A percentile compares a stretch with the other conserved stretches of the same genome.
These are phyloP conservation scores for Chaetorhynchus papuensis DNA, from an alignment of 2,113 vertebrate genomes.

Conservation along the genomic window DNA sequence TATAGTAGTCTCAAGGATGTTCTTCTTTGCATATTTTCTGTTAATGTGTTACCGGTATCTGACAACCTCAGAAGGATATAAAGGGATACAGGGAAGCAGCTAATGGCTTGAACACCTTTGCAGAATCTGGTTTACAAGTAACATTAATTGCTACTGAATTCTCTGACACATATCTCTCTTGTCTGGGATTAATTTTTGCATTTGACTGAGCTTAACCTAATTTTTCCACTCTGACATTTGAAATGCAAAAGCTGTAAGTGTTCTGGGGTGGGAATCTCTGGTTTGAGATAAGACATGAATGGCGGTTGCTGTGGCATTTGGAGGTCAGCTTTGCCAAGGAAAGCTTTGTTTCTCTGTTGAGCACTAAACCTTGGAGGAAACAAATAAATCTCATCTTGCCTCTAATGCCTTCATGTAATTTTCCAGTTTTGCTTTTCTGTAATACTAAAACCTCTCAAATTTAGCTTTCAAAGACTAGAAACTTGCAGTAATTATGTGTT, in stretches of 20 bases:
- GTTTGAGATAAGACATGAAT: background rate
- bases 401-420: background rate
- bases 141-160: background rate
- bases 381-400: background rate
- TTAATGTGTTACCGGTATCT: background rate
- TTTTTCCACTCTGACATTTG: background rate
- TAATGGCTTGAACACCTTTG: background rate
- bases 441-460: background rate
- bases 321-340: background rate
- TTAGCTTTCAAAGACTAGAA: background rate
- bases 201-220: background rate
- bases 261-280: background rate
- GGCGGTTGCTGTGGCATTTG: background rate
- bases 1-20: background rate
- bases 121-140: background rate
- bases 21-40: background rate
- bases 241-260: background rate
- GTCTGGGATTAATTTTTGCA: background rate
- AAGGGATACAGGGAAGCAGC: background rate
- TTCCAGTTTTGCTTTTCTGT: background rate
- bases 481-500: background rate
- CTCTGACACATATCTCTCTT: background rate
- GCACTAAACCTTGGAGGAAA: background rate
- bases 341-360: background rate
- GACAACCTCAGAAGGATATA: fast-evolving